Evolutionary conservation across 2,888 invertebrate genomes (phyloP).

Genomic region (Pherbina coryleti): DNA sequence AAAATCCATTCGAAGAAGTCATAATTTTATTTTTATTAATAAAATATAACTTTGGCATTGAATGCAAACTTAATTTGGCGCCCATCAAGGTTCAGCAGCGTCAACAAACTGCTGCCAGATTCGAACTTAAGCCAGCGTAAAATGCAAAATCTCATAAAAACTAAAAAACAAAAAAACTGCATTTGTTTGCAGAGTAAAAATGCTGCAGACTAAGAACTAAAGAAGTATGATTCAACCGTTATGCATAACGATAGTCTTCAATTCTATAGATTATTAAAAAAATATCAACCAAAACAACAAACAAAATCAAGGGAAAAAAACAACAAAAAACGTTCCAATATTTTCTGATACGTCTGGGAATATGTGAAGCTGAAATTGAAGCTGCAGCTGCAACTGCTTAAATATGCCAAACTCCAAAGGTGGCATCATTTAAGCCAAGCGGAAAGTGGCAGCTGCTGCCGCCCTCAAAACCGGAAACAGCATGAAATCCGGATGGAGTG

Average conservation of each 20-base stretch:
- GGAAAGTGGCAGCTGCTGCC: constrained; percentile 6
- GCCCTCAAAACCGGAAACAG: not conserved
- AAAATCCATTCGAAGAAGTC: not conserved
- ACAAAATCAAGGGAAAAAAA: not conserved
- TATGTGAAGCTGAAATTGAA: too few species aligned
- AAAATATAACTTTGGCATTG: not conserved
- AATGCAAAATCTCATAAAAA: too few species aligned
- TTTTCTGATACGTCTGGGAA: too few species aligned
- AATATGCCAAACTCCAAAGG: not conserved
- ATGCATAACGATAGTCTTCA: constrained; percentile 1
- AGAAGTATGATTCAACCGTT: not conserved
- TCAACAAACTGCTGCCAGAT: not conserved
- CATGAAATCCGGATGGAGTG: not conserved
- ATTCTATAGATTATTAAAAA: not conserved
- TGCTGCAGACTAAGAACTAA: not conserved
- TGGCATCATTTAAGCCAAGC: constrained; percentile 20
- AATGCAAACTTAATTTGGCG: constrained; percentile 16
- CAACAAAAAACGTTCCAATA: not conserved
- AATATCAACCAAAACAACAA: not conserved
- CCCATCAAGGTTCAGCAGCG: not conserved
- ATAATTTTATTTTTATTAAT: not conserved
- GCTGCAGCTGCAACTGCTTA: too few species aligned
- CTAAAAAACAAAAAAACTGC: not conserved
- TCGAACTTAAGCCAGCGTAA: not conserved
- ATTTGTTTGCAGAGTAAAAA: not conserved